These are phyloP conservation scores for Limnephilus marmoratus DNA, from an alignment of 2,888 invertebrate genomes.

Conservation along the genomic window DNA sequence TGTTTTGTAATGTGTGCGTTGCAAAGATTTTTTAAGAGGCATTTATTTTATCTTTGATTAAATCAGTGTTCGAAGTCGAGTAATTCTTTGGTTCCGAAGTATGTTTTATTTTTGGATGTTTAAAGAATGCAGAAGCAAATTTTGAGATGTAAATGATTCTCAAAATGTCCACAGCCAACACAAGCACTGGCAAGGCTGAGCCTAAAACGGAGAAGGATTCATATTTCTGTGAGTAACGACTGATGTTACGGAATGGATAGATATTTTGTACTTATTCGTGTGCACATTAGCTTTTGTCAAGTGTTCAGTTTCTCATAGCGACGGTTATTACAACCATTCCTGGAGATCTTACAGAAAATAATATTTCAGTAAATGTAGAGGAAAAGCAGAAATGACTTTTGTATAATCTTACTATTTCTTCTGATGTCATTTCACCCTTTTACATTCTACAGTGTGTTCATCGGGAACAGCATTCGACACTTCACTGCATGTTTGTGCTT, in stretches of 20 bases:
- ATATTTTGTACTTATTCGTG: conserved; percentile 49
- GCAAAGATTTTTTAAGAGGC: neutral
- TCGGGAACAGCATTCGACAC: conserved; percentile 39
- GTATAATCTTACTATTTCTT: neutral
- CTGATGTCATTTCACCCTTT: neutral
- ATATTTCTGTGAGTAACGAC: conserved; percentile 78
- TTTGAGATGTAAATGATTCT: conserved; percentile 40
- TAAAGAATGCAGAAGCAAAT: conserved; percentile 20
- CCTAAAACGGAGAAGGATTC: conserved; percentile 76
- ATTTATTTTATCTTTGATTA: neutral
- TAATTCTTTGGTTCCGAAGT: neutral
- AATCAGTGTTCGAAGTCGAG: neutral
- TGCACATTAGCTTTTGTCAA: conserved; percentile 49
- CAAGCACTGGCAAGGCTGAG: conserved; percentile 74
- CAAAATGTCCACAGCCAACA: conserved; percentile 74
- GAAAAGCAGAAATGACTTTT: conserved; percentile 10
- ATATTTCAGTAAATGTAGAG: conserved; percentile 20
- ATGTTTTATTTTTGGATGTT: conserved; percentile 32
- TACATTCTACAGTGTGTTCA: neutral
- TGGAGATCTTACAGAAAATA: conserved; percentile 2
- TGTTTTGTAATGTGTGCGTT: neutral
- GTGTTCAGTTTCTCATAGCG: conserved; percentile 26
- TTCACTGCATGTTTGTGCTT: conserved; percentile 49
- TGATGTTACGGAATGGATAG: conserved; percentile 45
- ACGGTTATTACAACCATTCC: conserved; percentile 9